phyloP scores from a whole-genome alignment of 2,888 invertebrate genomes.

The Xanthorhoe designata region DNA sequence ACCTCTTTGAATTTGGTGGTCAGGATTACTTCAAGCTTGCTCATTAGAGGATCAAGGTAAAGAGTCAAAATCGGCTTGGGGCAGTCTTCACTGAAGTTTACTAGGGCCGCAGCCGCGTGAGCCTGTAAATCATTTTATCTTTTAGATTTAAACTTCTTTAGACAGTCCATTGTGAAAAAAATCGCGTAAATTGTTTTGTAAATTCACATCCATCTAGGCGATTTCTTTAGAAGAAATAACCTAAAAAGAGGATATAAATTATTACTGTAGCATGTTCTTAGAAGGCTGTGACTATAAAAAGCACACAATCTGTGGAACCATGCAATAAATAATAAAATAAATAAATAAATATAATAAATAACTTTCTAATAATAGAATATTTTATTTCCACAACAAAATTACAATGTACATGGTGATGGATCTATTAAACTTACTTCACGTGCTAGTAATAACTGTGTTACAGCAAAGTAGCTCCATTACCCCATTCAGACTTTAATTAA shows the following conservation, averaged over 20 bases:
- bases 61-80: slow-evolving; percentile 96
- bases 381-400: too few relatives aligned
- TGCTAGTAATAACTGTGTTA: too few relatives aligned
- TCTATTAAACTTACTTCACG: too few relatives aligned
- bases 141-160: not conserved
- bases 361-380: too few relatives aligned
- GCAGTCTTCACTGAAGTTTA: slow-evolving; percentile 99
- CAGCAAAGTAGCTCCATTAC: too few relatives aligned
- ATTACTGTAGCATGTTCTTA: slow-evolving; percentile 30
- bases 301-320: slow-evolving; percentile 24
- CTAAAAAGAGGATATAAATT: slow-evolving; percentile 9
- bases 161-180: not conserved
- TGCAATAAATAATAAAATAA: too few relatives aligned
- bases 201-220: slow-evolving; percentile 5
- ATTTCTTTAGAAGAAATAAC: slow-evolving; percentile 14
- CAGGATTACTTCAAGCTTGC: slow-evolving; percentile 94
- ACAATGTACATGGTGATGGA: too few relatives aligned
- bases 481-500: too few relatives aligned
- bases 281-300: slow-evolving; percentile 26
- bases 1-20: slow-evolving; percentile 97
- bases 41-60: slow-evolving; percentile 96
- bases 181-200: slow-evolving; percentile 1
- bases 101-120: slow-evolving; percentile 96
- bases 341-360: too few relatives aligned
- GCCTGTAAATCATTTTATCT: slow-evolving; percentile 74